These are phyloP conservation scores for Remorina albescens DNA, from an alignment of 2,797 vertebrate genomes.

Conservation along the genomic window DNA sequence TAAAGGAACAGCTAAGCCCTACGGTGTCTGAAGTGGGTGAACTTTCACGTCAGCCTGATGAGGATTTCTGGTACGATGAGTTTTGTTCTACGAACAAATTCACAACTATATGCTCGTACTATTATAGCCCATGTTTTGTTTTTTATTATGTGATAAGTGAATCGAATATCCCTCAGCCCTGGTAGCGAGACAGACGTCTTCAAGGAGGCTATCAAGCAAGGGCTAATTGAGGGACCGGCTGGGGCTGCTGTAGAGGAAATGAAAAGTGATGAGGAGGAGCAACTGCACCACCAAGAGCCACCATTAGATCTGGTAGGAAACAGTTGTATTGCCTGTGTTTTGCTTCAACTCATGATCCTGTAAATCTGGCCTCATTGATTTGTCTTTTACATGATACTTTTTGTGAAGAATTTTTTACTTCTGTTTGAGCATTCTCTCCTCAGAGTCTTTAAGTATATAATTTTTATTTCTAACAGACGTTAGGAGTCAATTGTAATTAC, in stretches of 20 bases:
- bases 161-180: neutral
- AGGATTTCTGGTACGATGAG: constrained; percentile 51
- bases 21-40: constrained; percentile 10
- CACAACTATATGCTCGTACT: neutral
- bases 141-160: neutral
- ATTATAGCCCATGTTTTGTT: neutral
- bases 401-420: no score
- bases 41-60: constrained; percentile 2
- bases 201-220: constrained; percentile 6
- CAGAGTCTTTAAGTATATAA: neutral
- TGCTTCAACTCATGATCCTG: neutral
- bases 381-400: no score
- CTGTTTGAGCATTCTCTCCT: neutral
- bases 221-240: constrained; percentile 19
- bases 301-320: constrained; percentile 48
- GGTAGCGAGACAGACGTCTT: constrained; percentile 44
- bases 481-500: neutral
- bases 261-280: constrained; percentile 3
- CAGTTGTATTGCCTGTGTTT: neutral
- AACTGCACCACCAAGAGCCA: constrained; percentile 20
- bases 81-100: neutral
- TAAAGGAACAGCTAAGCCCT: constrained; percentile 17
- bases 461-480: neutral
- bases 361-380: neutral
- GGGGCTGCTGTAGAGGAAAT: constrained; percentile 14